Evolutionary conservation across 2,888 invertebrate species (phyloP).

Genomic region (Lochmaea crataegi): DNA sequence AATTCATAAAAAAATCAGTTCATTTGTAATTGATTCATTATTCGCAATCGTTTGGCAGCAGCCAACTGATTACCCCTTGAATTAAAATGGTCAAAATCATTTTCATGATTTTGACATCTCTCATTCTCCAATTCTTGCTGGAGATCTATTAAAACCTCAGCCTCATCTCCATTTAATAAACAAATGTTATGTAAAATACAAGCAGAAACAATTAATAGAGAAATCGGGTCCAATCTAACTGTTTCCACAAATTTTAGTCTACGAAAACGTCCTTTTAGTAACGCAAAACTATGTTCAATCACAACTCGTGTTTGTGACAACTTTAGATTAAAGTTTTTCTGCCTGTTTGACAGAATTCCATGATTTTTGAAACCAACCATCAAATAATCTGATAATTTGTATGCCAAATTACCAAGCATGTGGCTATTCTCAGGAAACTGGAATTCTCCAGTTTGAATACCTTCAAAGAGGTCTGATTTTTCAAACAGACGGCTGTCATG

Average conservation of each 20-base stretch:
- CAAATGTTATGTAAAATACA: slow-evolving; percentile 21
- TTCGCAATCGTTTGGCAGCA: neutral
- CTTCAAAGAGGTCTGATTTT: slow-evolving; percentile 40
- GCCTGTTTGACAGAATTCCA: slow-evolving; percentile 12
- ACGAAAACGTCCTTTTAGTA: slow-evolving; percentile 22
- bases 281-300: slow-evolving; percentile 24
- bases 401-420: slow-evolving; percentile 24
- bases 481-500: slow-evolving; percentile 42
- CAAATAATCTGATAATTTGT: slow-evolving; percentile 24
- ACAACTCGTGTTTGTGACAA: slow-evolving; percentile 15
- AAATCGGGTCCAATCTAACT: slow-evolving; percentile 17
- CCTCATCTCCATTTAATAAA: slow-evolving; percentile 5
- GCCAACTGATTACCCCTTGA: slow-evolving; percentile 15
- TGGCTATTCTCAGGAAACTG: slow-evolving; percentile 38
- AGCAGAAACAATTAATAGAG: slow-evolving; percentile 14
- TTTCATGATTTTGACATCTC: too few species aligned
- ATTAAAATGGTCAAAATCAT: neutral
- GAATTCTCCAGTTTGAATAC: slow-evolving; percentile 35
- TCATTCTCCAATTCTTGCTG: slow-evolving; percentile 20
- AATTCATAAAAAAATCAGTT: neutral
- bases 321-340: slow-evolving; percentile 25
- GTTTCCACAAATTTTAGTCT: slow-evolving; percentile 23
- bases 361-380: neutral
- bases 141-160: neutral
- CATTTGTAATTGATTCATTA: neutral